Evolutionary conservation across 1,140 invertebrate genomes (phyloP).

Genomic region (Solen grandis): DNA sequence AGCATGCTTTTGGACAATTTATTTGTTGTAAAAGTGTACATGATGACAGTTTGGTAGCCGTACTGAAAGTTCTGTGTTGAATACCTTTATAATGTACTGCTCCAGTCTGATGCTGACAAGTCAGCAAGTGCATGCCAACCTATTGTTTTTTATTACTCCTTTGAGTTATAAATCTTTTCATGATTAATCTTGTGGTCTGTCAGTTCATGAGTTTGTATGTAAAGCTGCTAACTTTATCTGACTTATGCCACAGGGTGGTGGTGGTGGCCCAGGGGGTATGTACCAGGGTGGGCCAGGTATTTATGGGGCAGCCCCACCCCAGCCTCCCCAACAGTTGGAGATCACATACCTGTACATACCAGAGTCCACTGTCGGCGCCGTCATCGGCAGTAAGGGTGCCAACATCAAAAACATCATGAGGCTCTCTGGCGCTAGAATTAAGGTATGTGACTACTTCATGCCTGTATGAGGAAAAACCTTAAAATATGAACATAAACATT

Average conservation of each 20-base stretch:
- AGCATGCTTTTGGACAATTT: too few relatives aligned
- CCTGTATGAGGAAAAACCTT: not conserved
- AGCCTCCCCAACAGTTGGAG: constrained; percentile 71
- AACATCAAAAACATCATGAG: constrained; percentile 98
- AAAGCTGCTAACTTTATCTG: too few relatives aligned
- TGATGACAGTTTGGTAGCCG: constrained; percentile 16
- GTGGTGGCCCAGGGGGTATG: constrained; percentile 35
- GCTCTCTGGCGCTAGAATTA: constrained; percentile 95
- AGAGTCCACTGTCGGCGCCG: constrained; percentile 97
- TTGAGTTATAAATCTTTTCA: too few relatives aligned
- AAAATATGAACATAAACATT: too few relatives aligned
- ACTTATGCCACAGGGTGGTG: constrained; percentile 18
- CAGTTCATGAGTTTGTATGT: not conserved
- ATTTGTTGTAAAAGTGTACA: not conserved
- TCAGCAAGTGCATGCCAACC: not conserved
- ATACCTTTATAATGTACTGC: not conserved
- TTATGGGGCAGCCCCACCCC: constrained; percentile 63
- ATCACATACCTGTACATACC: constrained; percentile 90
- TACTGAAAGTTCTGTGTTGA: constrained; percentile 6
- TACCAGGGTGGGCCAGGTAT: constrained; percentile 62
- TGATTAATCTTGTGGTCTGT: too few relatives aligned
- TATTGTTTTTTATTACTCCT: too few relatives aligned
- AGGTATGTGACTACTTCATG: constrained; percentile 72
- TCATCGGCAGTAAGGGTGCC: constrained; percentile 97
- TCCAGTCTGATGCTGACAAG: not conserved